These are phyloP conservation scores for Neodontobutis hainanensis DNA, from an alignment of 2,113 vertebrate genomes.

Conservation along the genomic window DNA sequence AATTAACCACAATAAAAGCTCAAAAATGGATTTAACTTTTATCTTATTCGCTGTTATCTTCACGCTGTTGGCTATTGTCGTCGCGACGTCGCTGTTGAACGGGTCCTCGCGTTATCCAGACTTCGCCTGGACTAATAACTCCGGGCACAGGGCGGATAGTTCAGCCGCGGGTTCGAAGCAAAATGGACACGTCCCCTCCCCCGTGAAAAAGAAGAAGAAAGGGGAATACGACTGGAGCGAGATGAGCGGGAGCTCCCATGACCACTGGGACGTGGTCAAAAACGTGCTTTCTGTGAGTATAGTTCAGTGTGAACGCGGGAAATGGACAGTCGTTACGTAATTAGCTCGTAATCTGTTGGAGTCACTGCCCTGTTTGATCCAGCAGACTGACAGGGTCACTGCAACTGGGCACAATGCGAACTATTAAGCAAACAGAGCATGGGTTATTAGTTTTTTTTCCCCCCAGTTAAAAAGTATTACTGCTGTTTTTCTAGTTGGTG, in stretches of 20 bases:
- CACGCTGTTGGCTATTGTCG: slow-evolving; percentile 71
- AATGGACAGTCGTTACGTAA: slow-evolving; percentile 1
- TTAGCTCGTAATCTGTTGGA: slow-evolving; percentile 33
- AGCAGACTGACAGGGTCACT: no score
- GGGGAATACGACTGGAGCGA: slow-evolving; percentile 59
- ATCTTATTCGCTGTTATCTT: slow-evolving; percentile 57
- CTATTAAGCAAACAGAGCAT: no score
- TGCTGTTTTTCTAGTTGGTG: no score
- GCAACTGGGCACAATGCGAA: no score
- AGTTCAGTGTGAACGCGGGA: neutral
- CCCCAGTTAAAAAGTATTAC: no score
- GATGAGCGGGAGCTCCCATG: slow-evolving; percentile 64
- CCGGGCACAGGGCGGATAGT: slow-evolving; percentile 2
- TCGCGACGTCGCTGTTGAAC: slow-evolving; percentile 63
- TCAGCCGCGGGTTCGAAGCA: slow-evolving; percentile 9
- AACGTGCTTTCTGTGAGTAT: slow-evolving; percentile 65
- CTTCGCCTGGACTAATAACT: slow-evolving; percentile 12
- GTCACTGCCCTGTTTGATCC: neutral
- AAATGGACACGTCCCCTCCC: slow-evolving; percentile 52
- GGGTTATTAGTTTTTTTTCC: no score
- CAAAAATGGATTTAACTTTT: neutral
- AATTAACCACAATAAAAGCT: neutral
- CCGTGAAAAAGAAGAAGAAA: slow-evolving; percentile 14
- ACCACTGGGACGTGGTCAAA: slow-evolving; percentile 75
- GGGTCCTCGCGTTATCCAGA: slow-evolving; percentile 38